A percentile compares a stretch with the other conserved stretches of the same genome.
Conservation (phyloP, 2,888 invertebrate species). For the Drosophila falleni region DNA sequence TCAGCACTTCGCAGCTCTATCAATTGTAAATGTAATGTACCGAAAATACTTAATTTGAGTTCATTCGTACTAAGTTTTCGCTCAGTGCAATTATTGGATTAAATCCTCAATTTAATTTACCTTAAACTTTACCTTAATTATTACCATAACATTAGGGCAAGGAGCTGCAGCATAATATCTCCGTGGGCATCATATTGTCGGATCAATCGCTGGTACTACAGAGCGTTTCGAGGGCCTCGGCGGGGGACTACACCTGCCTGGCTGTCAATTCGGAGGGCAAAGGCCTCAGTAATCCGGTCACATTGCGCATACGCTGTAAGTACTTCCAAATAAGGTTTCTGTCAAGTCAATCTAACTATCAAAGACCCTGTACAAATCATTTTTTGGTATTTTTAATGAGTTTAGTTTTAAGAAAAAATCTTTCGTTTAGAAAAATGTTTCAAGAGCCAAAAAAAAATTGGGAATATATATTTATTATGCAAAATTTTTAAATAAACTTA, state of each 20-base stretch:
- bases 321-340: constrained; percentile 48
- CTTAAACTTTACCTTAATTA: constrained; percentile 4
- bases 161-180: constrained; percentile 93
- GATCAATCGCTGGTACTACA: constrained; percentile 95
- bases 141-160: constrained; percentile 87
- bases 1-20: no score
- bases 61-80: no score
- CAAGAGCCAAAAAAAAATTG: no score
- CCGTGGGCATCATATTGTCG: constrained; percentile 93
- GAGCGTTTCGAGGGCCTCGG: constrained; percentile 92
- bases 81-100: no score
- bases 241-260: constrained; percentile 95
- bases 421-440: no score
- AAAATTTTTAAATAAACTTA: no score
- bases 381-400: no score
- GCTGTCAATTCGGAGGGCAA: constrained; percentile 94
- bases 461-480: no score
- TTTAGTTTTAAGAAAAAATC: no score
- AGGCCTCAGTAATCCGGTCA: constrained; percentile 90
- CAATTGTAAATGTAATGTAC: no score
- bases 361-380: background rate
- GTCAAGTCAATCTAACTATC: background rate
- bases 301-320: constrained; percentile 90
- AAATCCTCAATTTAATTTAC: background rate
- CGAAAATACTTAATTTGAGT: no score